Evolutionary conservation across 37 sponge, comb jelly and placozoan genomes (phyloP).

Genomic region (Halichondria panicea): DNA sequence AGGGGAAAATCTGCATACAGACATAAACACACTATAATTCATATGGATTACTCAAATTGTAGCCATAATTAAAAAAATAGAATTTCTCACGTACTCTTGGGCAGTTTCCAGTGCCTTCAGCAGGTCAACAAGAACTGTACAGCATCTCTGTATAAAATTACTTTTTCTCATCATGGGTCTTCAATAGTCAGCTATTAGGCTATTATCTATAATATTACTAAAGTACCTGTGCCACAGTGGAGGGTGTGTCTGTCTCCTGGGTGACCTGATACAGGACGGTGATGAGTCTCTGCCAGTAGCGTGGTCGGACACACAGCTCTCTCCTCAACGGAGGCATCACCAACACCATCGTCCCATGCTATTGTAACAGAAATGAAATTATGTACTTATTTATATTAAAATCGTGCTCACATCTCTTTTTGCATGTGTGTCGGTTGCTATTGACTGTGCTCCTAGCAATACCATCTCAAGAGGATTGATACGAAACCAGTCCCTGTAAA

Average conservation of each 20-base stretch:
- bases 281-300: slow-evolving; percentile 59
- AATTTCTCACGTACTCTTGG: slow-evolving; percentile 25
- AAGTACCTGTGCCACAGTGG: slow-evolving; percentile 39
- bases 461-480: slow-evolving; percentile 85
- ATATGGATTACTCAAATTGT: background rate
- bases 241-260: slow-evolving; percentile 22
- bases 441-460: slow-evolving; percentile 61
- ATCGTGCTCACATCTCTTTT: slow-evolving; percentile 61
- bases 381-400: background rate
- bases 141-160: slow-evolving; percentile 57
- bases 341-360: slow-evolving; percentile 75
- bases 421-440: slow-evolving; percentile 13
- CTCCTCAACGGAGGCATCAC: slow-evolving; percentile 43
- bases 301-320: slow-evolving; percentile 40
- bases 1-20: slow-evolving; percentile 13
- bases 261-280: slow-evolving; percentile 21
- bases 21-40: background rate
- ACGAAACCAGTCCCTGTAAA: slow-evolving; percentile 80
- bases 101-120: slow-evolving; percentile 20
- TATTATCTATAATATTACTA: background rate
- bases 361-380: background rate
- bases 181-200: background rate
- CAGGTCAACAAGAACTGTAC: slow-evolving; percentile 23
- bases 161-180: too few species aligned
- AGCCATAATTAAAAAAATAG: background rate